Percentiles rank a stretch among this genome's conserved stretches.
These are phyloP conservation scores for Bambusicola thoracicus DNA, from an alignment of 2,113 vertebrate species.

Conservation along the genomic window DNA sequence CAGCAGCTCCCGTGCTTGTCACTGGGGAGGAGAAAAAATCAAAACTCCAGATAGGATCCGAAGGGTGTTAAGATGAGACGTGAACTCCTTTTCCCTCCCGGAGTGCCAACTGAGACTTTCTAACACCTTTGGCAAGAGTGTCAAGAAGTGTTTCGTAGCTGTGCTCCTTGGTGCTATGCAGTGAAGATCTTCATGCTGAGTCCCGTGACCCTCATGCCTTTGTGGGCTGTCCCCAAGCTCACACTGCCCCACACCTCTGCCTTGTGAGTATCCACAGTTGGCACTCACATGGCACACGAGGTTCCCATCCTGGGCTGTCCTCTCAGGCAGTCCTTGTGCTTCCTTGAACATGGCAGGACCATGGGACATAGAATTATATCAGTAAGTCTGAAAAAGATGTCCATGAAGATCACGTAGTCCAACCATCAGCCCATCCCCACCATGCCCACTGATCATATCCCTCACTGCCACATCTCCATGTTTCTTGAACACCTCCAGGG, in stretches of 20 bases:
- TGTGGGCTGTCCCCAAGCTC: not conserved
- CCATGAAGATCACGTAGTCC: no score
- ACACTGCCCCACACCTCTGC: not conserved
- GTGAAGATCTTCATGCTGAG: not conserved
- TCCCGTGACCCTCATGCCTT: not conserved
- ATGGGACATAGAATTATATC: not conserved
- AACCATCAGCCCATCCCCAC: no score
- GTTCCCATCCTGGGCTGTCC: not conserved
- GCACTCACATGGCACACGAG: fast-evolving
- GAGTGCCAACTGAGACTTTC: not conserved
- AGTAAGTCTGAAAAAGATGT: no score
- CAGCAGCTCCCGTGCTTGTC: not conserved
- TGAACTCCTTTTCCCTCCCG: not conserved
- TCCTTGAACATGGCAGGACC: not conserved
- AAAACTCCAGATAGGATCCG: not conserved
- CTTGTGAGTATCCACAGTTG: not conserved
- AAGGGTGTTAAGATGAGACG: not conserved
- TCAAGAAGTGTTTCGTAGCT: not conserved
- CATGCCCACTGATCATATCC: no score
- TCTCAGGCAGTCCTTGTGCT: not conserved
- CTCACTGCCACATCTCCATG: no score
- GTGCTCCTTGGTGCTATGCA: not conserved
- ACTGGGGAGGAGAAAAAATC: not conserved
- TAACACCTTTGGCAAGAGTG: not conserved
- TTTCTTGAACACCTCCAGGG: no score